Evolutionary conservation across 1,140 invertebrate genomes (phyloP), one percentile per base, ranked within the genome.

Genomic region (Spodoptera frugiperda): DNA sequence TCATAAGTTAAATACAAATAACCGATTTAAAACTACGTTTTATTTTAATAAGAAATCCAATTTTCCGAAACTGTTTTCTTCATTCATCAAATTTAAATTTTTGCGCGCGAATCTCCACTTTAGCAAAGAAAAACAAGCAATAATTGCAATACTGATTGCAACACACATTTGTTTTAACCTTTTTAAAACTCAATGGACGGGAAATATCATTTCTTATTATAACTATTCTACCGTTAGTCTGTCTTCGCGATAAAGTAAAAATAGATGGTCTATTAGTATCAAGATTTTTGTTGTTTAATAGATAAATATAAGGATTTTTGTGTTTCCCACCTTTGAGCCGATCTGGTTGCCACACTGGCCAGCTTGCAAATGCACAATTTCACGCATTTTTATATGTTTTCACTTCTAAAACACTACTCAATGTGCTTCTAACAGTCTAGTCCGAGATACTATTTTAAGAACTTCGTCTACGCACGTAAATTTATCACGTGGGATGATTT

Each of bases 301-400:
- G 4, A 6, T 10, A 33, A 70, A 81, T 84, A 80, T 61, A 80
- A 73, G 55, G 55, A 67, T 48, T 0, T 78, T 68, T 63, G 19
- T 53, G 49, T 57, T 46, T 87, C 95, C 94, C 94, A 98, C 98
- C 97, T 98, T 99, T 59, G 98, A 97, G 88, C 98, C 98, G 90
- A 99, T 99, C 95, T 99, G 98, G 95, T 99, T 99, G 77, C 98
- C 98, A 93, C 98, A 99, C 92, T 99, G 98, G 72, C 98, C 98
- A 76, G 97, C 97, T 94, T 99, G 98, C 80, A 99, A 95, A 93
- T 98, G 98, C 78, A 99, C 97, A 86, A 99, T 99, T 96, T 99
- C 98, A 92, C 98, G 96, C 98, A 99, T 99, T 91, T 95, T 96
- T 54, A 76, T n/a, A 53, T 68, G 59, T 61, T 65, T 73, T 78